Percentiles rank a stretch among this genome's conserved stretches.
Evolutionary conservation across 2,888 invertebrate species (phyloP).

Genomic region (Willowsia nigromaculata): DNA sequence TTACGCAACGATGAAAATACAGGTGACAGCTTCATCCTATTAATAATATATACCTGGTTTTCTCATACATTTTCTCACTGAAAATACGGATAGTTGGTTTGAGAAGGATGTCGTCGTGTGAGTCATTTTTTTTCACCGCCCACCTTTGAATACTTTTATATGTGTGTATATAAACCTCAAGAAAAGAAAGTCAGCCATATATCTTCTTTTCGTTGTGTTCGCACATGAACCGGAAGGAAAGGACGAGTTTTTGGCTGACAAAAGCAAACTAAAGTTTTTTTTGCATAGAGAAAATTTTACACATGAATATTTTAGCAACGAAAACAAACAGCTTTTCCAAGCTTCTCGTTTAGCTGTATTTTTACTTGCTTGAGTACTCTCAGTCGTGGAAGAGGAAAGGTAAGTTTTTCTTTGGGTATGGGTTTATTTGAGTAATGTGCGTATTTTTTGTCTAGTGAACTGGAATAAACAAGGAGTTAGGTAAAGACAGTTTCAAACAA

Average conservation of each 20-base stretch:
- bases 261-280: background rate
- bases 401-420: background rate
- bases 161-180: no score
- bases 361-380: background rate
- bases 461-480: no score
- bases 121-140: background rate
- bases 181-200: no score
- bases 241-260: background rate
- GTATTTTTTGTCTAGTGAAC: background rate
- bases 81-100: no score
- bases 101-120: slow-evolving; percentile 7
- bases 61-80: no score
- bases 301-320: slow-evolving; percentile 32
- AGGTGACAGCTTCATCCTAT: slow-evolving; percentile 57
- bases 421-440: background rate
- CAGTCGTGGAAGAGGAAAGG: background rate
- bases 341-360: background rate
- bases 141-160: no score
- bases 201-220: no score
- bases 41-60: slow-evolving; percentile 53
- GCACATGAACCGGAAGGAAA: background rate
- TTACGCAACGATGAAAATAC: background rate
- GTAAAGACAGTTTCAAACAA: no score
- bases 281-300: slow-evolving; percentile 8
- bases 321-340: background rate